Evolutionary conservation across 1,140 invertebrate species (phyloP), one percentile per base, ranked within the genome.

Genomic region (Parasteatoda tepidariorum): DNA sequence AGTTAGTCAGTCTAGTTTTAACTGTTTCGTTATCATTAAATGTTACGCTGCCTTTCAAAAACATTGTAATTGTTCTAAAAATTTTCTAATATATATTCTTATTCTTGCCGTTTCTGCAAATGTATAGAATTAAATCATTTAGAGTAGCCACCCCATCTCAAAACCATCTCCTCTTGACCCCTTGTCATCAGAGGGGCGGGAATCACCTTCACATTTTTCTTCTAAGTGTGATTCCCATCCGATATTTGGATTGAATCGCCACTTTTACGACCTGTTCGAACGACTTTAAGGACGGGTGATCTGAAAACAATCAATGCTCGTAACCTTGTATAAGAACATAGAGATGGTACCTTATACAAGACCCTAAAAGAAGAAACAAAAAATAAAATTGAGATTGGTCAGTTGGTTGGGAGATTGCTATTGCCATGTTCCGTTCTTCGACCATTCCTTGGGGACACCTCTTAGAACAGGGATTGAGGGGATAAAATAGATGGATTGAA

Each of bases 211-310:
- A 9, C 57, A 59, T 59, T 59, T 22, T 26, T n/a, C 62, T 26
- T 6, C 11, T 18, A 68, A 22, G 48, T 64, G 34, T 54, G 59
- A 76, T 48, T 76, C 61, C 74, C 28, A 68, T 79, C 54, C 76
- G 48, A 68, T 79, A 79, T 79, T 79, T 79, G 76, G 76, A 79
- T 79, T 79, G 76, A 79, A 79, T 79, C 59, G 24, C 76, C 31
- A 18, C 76, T 68, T 79, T 79, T 79, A 79, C 76, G 76, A 79
- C 62, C 13, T 68, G 76, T 68, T 79, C 76, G 22, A 68, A 79
- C 62, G 76, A 59, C 41, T 57, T 54, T n/a, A 7, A 26, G 48
- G 28, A 28, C 18, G 28, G 38, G 31, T 28, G 7, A 79, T 79
- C 66, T 6, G 13, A 68, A 79, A 79, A 79, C 76, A 79, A 79